These are phyloP conservation scores for Odobenus rosmarus DNA, from an alignment of 2,113 vertebrate genomes.

Conservation along the genomic window DNA sequence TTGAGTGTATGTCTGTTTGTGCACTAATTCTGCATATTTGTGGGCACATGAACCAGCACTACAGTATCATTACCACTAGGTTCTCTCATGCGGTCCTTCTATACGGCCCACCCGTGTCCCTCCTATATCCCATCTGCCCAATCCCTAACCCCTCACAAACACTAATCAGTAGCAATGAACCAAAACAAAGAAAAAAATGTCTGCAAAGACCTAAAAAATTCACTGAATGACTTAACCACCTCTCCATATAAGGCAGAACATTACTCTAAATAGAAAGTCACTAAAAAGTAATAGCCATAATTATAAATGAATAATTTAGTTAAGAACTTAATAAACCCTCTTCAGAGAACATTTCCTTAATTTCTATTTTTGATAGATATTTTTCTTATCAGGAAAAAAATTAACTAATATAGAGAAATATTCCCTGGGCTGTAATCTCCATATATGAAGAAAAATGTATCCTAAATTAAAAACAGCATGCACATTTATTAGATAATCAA, in stretches of 20 bases:
- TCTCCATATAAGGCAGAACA: not conserved
- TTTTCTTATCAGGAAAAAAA: not conserved
- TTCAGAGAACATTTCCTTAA: not conserved
- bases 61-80: not conserved
- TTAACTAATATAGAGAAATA: not conserved
- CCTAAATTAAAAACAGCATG: not conserved
- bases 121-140: not conserved
- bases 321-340: not conserved
- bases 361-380: not conserved
- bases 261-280: not conserved
- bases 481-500: not conserved
- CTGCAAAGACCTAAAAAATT: not conserved
- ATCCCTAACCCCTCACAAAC: not conserved
- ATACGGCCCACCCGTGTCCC: not conserved
- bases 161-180: not conserved
- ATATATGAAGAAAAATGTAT: not conserved
- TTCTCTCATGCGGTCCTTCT: not conserved
- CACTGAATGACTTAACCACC: not conserved
- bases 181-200: not conserved
- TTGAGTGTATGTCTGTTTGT: not conserved
- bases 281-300: not conserved
- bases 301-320: not conserved
- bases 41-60: not conserved
- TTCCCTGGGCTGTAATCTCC: not conserved
- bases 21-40: not conserved